Conservation (phyloP, 2,888 invertebrate species). For the Ophioninae sp. region DNA sequence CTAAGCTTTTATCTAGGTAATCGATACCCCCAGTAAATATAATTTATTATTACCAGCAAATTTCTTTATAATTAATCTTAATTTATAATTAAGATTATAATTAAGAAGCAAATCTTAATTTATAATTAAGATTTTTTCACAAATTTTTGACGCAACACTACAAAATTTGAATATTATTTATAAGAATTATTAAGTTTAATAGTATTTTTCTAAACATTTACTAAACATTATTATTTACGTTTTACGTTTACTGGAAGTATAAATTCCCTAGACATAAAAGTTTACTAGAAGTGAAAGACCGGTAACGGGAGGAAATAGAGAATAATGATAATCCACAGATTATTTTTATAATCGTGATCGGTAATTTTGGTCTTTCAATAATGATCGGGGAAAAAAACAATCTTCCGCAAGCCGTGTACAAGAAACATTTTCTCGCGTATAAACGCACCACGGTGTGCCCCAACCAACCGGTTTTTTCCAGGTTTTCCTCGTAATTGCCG, state of each 20-base stretch:
- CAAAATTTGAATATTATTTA: too few relatives aligned
- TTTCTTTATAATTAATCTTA: too few relatives aligned
- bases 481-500: constrained; percentile 55
- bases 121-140: too few relatives aligned
- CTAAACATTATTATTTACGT: not conserved
- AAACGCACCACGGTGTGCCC: constrained; percentile 1
- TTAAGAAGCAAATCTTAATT: too few relatives aligned
- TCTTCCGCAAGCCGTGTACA: constrained; percentile 14
- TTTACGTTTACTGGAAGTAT: not conserved
- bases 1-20: too few relatives aligned
- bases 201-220: not conserved
- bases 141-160: too few relatives aligned
- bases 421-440: constrained; percentile 31
- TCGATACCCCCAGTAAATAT: too few relatives aligned
- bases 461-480: constrained; percentile 55
- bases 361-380: not conserved
- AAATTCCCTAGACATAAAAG: not conserved
- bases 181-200: too few relatives aligned
- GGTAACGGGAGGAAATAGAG: not conserved
- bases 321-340: not conserved
- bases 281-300: not conserved
- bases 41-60: too few relatives aligned
- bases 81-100: too few relatives aligned
- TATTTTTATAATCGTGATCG: not conserved
- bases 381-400: constrained; percentile 9